phyloP scores from a whole-genome alignment of 2,797 vertebrate species.

The Argentina silus region DNA sequence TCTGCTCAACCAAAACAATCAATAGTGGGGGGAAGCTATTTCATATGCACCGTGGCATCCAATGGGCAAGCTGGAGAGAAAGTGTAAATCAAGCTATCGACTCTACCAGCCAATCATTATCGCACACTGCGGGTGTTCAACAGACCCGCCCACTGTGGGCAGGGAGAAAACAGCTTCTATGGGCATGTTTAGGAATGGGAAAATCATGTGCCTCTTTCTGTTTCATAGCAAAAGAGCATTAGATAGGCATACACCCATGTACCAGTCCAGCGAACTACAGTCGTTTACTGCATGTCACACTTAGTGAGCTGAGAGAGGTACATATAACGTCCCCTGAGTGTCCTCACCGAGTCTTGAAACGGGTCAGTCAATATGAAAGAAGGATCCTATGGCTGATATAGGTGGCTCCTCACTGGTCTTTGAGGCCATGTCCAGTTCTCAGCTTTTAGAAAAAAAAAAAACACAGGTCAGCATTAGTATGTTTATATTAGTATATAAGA shows the following conservation, averaged over 20 bases:
- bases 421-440: neutral
- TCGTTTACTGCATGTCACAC: too few relatives aligned
- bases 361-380: too few relatives aligned
- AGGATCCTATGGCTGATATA: too few relatives aligned
- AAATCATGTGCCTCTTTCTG: too few relatives aligned
- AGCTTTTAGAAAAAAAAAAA: neutral
- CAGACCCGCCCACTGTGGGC: neutral
- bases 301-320: too few relatives aligned
- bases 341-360: too few relatives aligned
- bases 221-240: too few relatives aligned
- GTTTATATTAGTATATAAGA: too few relatives aligned
- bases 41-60: neutral
- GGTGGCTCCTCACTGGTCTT: neutral
- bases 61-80: neutral
- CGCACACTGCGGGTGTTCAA: neutral
- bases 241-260: too few relatives aligned
- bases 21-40: slow-evolving; percentile 3
- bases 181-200: neutral
- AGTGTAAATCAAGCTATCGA: neutral
- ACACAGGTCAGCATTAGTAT: neutral
- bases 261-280: too few relatives aligned
- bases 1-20: slow-evolving; percentile 1
- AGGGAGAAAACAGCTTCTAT: neutral
- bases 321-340: too few relatives aligned
- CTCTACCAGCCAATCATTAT: neutral